phyloP scores from a whole-genome alignment of 2,888 invertebrate species.

The Zygothrica quintamaculata region DNA sequence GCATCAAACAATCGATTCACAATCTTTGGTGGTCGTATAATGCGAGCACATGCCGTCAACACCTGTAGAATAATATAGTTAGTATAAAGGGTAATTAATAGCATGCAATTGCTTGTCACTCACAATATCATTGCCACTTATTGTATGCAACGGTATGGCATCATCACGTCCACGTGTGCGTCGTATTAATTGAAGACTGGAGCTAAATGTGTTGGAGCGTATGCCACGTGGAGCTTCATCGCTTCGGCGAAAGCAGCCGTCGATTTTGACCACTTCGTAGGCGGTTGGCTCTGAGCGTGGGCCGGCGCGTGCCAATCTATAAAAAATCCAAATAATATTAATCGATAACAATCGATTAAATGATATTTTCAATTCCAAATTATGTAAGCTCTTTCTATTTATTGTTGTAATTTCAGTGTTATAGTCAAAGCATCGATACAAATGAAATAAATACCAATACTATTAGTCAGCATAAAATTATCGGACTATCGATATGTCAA shows the following conservation, averaged over 20 bases:
- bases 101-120: conserved; percentile 38
- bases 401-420: too few species aligned
- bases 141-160: conserved; percentile 85
- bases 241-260: conserved; percentile 87
- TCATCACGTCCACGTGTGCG: conserved; percentile 86
- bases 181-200: conserved; percentile 85
- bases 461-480: too few species aligned
- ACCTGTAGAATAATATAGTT: conserved; percentile 81
- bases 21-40: conserved; percentile 89
- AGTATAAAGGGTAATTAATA: neutral
- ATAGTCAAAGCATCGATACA: neutral
- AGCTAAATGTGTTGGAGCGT: conserved; percentile 84
- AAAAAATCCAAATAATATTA: too few species aligned
- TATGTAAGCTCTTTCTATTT: too few species aligned
- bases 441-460: too few species aligned
- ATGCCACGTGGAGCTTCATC: conserved; percentile 86
- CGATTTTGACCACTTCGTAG: conserved; percentile 89
- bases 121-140: conserved; percentile 88
- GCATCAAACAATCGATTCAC: conserved; percentile 88
- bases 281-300: conserved; percentile 89
- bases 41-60: conserved; percentile 90
- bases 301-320: conserved; percentile 87
- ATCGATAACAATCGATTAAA: neutral
- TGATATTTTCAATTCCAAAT: neutral
- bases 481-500: too few species aligned